These are phyloP conservation scores for Morone chrysops DNA, from an alignment of 2,113 vertebrate genomes.

Conservation along the genomic window DNA sequence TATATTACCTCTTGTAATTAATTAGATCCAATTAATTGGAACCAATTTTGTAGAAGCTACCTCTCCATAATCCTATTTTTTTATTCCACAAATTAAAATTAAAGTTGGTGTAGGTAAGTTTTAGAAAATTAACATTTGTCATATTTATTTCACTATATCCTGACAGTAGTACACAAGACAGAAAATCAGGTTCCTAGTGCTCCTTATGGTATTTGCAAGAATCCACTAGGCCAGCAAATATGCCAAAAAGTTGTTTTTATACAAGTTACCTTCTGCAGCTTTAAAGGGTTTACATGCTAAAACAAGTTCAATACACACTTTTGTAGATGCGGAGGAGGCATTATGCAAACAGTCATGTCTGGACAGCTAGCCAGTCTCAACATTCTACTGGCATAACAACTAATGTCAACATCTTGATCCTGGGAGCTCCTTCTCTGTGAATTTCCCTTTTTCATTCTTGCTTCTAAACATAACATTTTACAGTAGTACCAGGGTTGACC, in stretches of 20 bases:
- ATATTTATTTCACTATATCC: no score
- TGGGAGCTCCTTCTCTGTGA: neutral
- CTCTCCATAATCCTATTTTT: neutral
- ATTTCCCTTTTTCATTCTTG: neutral
- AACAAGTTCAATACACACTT: neutral
- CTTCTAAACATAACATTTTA: neutral
- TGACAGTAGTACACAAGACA: no score
- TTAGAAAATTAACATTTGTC: no score
- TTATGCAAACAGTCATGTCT: neutral
- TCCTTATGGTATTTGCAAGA: no score
- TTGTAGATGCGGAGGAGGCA: neutral
- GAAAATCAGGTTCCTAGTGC: no score
- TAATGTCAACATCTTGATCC: neutral
- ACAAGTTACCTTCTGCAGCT: no score
- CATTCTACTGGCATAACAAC: neutral
- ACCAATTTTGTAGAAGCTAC: neutral
- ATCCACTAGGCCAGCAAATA: no score
- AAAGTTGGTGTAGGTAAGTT: no score
- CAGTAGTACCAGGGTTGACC: slow-evolving; percentile 13
- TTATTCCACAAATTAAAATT: neutral
- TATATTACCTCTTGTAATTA: no score
- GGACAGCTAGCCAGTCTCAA: neutral
- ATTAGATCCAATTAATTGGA: neutral
- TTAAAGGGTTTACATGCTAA: neutral
- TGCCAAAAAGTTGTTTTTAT: no score